phyloP scores from a whole-genome alignment of 2,888 invertebrate genomes.

The Criorhina ranunculi region DNA sequence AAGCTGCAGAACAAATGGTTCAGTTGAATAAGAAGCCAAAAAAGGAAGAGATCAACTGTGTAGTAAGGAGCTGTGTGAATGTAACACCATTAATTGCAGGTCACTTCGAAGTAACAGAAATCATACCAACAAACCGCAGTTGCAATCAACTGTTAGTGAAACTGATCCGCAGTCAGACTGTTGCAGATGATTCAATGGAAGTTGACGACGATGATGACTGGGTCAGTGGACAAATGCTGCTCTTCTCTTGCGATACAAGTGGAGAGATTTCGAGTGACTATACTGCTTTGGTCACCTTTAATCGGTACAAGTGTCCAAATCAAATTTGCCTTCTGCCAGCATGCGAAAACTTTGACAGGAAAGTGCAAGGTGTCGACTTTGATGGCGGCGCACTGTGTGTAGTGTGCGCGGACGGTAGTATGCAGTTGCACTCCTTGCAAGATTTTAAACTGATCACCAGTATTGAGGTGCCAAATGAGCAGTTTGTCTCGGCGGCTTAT shows the following conservation, averaged over 20 bases:
- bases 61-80: conserved; percentile 81
- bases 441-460: conserved; percentile 89
- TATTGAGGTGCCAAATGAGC: conserved; percentile 88
- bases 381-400: conserved; percentile 88
- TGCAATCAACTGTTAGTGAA: conserved; percentile 88
- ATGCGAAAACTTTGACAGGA: conserved; percentile 83
- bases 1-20: conserved; percentile 83
- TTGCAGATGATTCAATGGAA: conserved; percentile 64
- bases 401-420: conserved; percentile 90
- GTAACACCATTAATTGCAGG: conserved; percentile 81
- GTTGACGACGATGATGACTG: conserved; percentile 76
- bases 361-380: conserved; percentile 75
- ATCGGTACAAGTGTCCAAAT: conserved; percentile 88
- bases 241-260: conserved; percentile 80
- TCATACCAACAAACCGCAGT: conserved; percentile 88
- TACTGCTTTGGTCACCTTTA: conserved; percentile 86
- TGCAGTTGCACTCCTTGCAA: conserved; percentile 90
- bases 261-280: conserved; percentile 81
- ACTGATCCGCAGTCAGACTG: conserved; percentile 79
- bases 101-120: conserved; percentile 84
- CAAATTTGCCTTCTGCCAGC: conserved; percentile 89
- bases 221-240: conserved; percentile 81
- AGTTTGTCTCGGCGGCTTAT: conserved; percentile 93
- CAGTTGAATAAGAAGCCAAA: conserved; percentile 78
- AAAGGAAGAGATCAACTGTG: conserved; percentile 82